phyloP scores from a whole-genome alignment of 2,113 vertebrate species.

The Lethenteron reissneri region DNA sequence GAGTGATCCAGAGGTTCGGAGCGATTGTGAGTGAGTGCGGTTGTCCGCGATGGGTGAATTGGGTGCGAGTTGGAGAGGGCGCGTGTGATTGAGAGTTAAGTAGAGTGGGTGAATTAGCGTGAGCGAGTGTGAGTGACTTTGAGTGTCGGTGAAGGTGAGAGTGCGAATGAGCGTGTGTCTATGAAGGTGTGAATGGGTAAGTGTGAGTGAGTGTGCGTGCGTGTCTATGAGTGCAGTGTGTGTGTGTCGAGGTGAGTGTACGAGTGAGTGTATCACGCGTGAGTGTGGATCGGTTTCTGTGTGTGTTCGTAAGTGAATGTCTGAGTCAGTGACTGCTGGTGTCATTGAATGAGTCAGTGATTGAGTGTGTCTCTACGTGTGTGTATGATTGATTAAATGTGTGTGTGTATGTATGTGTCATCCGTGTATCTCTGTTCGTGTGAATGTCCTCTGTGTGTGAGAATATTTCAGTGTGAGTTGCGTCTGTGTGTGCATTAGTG shows the following conservation, averaged over 20 bases:
- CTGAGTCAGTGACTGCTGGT: not conserved
- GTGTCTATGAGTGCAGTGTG: not conserved
- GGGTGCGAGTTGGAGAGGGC: too few relatives aligned
- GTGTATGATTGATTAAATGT: not conserved
- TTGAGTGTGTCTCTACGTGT: not conserved
- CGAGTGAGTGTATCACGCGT: not conserved
- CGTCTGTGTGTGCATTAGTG: too few relatives aligned
- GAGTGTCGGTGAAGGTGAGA: not conserved
- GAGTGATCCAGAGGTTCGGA: too few relatives aligned
- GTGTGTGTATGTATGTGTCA: not conserved
- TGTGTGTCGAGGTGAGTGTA: not conserved
- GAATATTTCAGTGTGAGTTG: too few relatives aligned
- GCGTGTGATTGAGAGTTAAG: not conserved
- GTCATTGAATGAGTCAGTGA: not conserved
- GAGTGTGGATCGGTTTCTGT: not conserved
- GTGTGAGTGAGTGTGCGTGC: not conserved
- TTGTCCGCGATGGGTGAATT: too few relatives aligned
- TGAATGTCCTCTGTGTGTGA: too few relatives aligned
- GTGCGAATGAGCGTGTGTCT: not conserved
- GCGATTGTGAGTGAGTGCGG: too few relatives aligned
- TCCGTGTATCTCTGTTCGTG: too few relatives aligned
- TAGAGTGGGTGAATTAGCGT: not conserved
- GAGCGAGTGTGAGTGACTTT: not conserved
- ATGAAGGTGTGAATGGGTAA: not conserved
- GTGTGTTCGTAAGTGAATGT: not conserved